A percentile compares a stretch with the other conserved stretches of the same genome.
phyloP scores from a whole-genome alignment of 1,140 invertebrate genomes.

The Bicyclus anynana region DNA sequence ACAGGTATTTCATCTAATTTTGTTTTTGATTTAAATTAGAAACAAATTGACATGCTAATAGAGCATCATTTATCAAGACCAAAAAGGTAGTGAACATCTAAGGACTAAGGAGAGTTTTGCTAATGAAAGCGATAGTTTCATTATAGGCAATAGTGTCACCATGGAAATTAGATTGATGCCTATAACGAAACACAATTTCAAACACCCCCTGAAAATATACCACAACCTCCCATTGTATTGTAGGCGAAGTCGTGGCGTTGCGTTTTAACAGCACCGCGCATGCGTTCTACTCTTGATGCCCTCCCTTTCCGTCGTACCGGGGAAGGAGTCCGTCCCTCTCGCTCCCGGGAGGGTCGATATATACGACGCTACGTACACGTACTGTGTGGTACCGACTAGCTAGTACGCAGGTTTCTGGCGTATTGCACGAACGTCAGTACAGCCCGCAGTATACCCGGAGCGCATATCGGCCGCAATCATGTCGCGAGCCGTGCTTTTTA shows the following conservation, averaged over 20 bases:
- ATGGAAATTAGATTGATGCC: too few relatives aligned
- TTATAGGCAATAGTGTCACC: too few relatives aligned
- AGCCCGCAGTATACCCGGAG: slow-evolving; percentile 37
- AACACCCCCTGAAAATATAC: too few relatives aligned
- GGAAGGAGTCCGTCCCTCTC: slow-evolving; percentile 34
- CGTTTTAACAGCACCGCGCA: slow-evolving; percentile 57
- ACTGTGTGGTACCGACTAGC: slow-evolving; percentile 53
- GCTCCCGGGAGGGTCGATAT: slow-evolving; percentile 70
- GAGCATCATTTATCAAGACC: too few relatives aligned
- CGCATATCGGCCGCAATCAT: slow-evolving; percentile 67
- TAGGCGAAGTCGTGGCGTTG: slow-evolving; percentile 34
- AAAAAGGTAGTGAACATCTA: too few relatives aligned
- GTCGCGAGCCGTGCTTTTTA: slow-evolving; percentile 73
- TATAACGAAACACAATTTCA: too few relatives aligned
- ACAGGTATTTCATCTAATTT: too few relatives aligned
- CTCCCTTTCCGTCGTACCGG: slow-evolving; percentile 36
- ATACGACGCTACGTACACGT: slow-evolving; percentile 72
- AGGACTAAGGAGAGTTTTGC: too few relatives aligned
- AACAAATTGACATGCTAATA: too few relatives aligned
- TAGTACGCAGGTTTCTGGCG: slow-evolving; percentile 72
- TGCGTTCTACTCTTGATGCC: slow-evolving; percentile 47
- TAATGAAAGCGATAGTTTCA: too few relatives aligned
- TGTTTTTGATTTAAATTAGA: too few relatives aligned
- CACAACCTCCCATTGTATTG: too few relatives aligned
- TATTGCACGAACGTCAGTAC: slow-evolving; percentile 56